A percentile compares a stretch with the other conserved stretches of the same genome.
These are phyloP conservation scores for Pollimyrus isidori DNA, from an alignment of 2,113 vertebrate genomes.

Conservation along the genomic window DNA sequence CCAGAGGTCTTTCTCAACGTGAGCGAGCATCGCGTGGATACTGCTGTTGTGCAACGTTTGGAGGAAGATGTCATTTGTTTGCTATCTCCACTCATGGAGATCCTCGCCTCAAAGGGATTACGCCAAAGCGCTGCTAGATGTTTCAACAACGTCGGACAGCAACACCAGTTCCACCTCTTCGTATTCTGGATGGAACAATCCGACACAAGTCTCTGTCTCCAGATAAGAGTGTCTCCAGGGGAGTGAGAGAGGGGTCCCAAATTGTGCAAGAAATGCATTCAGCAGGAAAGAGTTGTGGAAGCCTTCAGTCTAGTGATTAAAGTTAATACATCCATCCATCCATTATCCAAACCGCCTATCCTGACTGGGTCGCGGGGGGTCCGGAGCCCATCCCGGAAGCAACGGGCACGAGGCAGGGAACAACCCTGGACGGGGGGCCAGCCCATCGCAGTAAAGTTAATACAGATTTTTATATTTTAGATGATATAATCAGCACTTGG, in stretches of 20 bases:
- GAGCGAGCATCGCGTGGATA: background rate
- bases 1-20: background rate
- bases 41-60: background rate
- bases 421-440: no score
- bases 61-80: constrained; percentile 3
- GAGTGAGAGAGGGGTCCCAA: background rate
- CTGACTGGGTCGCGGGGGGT: no score
- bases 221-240: background rate
- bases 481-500: background rate
- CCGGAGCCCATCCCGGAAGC: no score
- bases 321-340: no score
- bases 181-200: background rate
- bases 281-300: background rate
- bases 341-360: no score
- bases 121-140: background rate
- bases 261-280: background rate
- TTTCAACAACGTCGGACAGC: background rate
- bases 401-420: no score
- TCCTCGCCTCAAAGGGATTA: background rate
- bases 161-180: background rate
- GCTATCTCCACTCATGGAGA: background rate
- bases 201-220: background rate
- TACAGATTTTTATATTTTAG: no score
- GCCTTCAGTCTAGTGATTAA: background rate
- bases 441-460: no score